Conservation (phyloP, 2,888 invertebrate genomes). For the Nomada flava region DNA sequence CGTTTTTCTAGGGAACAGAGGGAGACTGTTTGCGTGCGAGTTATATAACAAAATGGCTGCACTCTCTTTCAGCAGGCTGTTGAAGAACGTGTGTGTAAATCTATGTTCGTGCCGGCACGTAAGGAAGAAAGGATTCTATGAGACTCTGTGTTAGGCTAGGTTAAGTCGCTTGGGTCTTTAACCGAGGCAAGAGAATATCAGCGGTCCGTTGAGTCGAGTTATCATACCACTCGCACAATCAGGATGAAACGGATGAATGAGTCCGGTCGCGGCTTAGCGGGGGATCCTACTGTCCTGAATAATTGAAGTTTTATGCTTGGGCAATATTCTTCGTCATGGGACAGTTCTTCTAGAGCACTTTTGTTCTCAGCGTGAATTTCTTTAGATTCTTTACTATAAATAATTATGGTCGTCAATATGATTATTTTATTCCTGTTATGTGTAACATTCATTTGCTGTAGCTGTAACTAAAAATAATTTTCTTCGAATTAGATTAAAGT, state of each 20-base stretch:
- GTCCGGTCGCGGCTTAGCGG: constrained; percentile 31
- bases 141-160: constrained; percentile 73
- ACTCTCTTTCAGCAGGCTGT: constrained; percentile 38
- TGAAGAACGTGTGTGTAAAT: constrained; percentile 15
- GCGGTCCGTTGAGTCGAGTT: constrained; percentile 67
- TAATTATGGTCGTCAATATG: too few relatives aligned
- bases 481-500: too few relatives aligned
- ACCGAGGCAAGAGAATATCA: constrained; percentile 72
- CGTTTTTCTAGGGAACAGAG: constrained; percentile 65
- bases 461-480: too few relatives aligned
- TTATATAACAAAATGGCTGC: constrained; percentile 77
- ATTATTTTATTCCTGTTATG: too few relatives aligned
- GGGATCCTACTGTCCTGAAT: constrained; percentile 43
- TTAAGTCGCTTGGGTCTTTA: constrained; percentile 73
- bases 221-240: constrained; percentile 61
- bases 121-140: constrained; percentile 66
- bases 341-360: not conserved
- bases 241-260: constrained; percentile 56
- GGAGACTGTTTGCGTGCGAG: constrained; percentile 67
- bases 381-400: too few relatives aligned
- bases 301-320: constrained; percentile 17
- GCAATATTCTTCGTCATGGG: constrained; percentile 4
- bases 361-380: not conserved
- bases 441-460: too few relatives aligned
- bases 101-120: constrained; percentile 32